Conservation (phyloP, 2,888 invertebrate genomes). For the Limenitis camilla region DNA sequence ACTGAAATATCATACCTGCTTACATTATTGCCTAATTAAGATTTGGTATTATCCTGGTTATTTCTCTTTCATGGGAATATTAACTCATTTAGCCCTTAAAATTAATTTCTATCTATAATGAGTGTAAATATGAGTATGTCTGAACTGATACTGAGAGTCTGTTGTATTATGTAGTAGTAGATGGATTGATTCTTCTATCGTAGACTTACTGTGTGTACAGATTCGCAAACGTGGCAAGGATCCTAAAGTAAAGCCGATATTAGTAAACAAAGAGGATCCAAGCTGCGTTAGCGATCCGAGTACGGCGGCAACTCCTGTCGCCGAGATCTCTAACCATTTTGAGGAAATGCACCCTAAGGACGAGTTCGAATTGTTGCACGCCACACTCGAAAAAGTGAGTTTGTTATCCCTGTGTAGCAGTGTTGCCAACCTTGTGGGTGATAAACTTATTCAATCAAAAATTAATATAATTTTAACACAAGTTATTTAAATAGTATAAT, state of each 20-base stretch:
- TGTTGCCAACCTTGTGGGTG: slow-evolving; percentile 7
- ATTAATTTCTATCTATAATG: too few species aligned
- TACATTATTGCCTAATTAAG: slow-evolving; percentile 5
- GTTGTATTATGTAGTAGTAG: too few species aligned
- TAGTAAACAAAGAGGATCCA: slow-evolving; percentile 82
- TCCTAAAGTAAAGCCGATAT: slow-evolving; percentile 83
- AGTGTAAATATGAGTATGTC: too few species aligned
- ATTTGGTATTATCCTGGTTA: background rate
- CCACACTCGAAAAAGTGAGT: slow-evolving; percentile 69
- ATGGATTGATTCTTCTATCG: slow-evolving; percentile 5
- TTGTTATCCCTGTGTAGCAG: slow-evolving; percentile 5
- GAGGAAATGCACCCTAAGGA: slow-evolving; percentile 88
- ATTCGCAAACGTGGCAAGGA: slow-evolving; percentile 81
- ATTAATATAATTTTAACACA: too few species aligned
- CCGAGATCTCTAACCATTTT: slow-evolving; percentile 78
- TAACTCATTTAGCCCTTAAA: background rate
- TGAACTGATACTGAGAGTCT: too few species aligned
- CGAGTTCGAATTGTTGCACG: slow-evolving; percentile 75
- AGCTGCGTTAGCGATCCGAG: slow-evolving; percentile 71
- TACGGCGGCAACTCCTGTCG: slow-evolving; percentile 53
- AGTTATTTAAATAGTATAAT: too few species aligned
- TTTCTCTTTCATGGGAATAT: background rate
- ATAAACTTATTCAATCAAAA: background rate
- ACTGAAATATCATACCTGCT: slow-evolving; percentile 7
- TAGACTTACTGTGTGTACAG: slow-evolving; percentile 46